Conservation (phyloP, 2,113 vertebrate genomes). For the Sapajus apella region DNA sequence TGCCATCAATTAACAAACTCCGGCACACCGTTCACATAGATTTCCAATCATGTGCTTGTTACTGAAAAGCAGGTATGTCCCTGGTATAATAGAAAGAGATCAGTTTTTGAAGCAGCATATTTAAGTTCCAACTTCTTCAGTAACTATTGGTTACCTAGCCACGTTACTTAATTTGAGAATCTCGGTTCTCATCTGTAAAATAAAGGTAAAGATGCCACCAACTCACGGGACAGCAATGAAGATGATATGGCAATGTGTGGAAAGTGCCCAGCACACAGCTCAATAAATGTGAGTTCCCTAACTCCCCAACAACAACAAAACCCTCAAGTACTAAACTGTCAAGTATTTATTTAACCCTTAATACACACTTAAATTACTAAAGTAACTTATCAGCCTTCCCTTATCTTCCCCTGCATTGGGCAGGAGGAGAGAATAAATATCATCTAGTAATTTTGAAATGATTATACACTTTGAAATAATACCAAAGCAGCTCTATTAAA, state of each 20-base stretch:
- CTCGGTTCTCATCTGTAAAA: not conserved
- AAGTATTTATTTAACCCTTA: conserved; percentile 5
- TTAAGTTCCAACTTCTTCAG: not conserved
- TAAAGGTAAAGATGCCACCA: not conserved
- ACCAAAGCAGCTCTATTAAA: not conserved
- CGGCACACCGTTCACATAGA: rapidly evolving
- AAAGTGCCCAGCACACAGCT: not conserved
- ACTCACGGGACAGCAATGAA: not conserved
- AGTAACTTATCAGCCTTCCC: not conserved
- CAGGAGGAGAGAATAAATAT: not conserved
- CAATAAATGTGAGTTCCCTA: not conserved
- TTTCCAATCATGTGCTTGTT: not conserved
- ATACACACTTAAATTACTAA: not conserved
- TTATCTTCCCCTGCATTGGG: not conserved
- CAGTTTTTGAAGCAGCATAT: not conserved
- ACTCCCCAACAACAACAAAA: not conserved
- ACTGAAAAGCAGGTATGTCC: not conserved
- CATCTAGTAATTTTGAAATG: not conserved
- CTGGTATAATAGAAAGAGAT: not conserved
- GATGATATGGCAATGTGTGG: not conserved
- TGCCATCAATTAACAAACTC: not conserved
- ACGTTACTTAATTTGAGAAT: not conserved
- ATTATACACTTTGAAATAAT: conserved; percentile 28
- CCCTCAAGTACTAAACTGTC: not conserved
- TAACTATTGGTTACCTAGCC: not conserved